These are phyloP conservation scores for Pentalonia nigronervosa DNA, from an alignment of 1,140 invertebrate species.

Conservation along the genomic window DNA sequence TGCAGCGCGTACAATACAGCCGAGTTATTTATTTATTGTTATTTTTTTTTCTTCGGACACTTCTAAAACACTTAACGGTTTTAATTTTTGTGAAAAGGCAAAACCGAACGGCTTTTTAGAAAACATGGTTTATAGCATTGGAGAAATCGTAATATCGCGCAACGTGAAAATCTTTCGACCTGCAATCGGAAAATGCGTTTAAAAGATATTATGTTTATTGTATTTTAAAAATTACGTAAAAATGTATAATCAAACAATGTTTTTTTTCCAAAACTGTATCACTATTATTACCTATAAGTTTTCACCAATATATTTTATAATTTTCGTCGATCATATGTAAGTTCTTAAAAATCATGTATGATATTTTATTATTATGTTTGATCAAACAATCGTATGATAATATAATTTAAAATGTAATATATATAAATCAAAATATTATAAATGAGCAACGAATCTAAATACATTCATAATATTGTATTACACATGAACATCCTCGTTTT, in stretches of 20 bases:
- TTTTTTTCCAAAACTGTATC: too few relatives aligned
- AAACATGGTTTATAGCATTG: neutral
- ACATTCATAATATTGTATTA: neutral
- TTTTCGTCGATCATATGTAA: neutral
- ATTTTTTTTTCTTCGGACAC: neutral
- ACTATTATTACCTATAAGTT: neutral
- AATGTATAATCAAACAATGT: too few relatives aligned
- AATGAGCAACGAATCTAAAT: neutral
- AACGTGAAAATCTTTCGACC: neutral
- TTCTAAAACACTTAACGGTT: slow-evolving; percentile 28
- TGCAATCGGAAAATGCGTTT: neutral
- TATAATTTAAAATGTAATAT: neutral
- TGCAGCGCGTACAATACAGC: neutral
- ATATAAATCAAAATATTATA: neutral
- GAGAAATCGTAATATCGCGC: neutral
- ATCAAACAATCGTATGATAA: neutral
- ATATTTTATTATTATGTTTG: neutral
- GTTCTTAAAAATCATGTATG: neutral
- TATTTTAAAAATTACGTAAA: neutral
- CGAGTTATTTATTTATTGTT: slow-evolving; percentile 20
- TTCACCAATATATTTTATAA: neutral
- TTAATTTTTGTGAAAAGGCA: neutral
- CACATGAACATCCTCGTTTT: neutral
- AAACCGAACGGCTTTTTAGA: neutral
- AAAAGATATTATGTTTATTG: neutral